These are phyloP conservation scores for Diceros bicornis DNA, from an alignment of 2,797 vertebrate genomes.

Conservation along the genomic window DNA sequence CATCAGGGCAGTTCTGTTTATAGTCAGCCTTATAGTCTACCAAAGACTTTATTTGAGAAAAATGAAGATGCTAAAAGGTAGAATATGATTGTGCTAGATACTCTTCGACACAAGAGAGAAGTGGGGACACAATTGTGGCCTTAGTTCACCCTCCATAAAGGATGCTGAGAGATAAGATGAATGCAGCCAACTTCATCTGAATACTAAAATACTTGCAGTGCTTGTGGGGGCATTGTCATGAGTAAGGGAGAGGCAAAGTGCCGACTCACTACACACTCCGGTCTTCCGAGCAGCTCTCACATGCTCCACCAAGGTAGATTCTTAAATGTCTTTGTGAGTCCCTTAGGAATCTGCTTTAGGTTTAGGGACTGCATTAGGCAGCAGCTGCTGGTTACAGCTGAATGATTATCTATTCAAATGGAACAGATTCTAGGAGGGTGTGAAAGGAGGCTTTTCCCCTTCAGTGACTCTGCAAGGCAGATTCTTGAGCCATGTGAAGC, in stretches of 20 bases:
- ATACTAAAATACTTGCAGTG: not conserved
- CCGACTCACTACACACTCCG: not conserved
- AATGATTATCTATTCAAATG: not conserved
- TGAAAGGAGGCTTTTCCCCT: not conserved
- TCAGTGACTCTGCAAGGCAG: not conserved
- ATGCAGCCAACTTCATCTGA: not conserved
- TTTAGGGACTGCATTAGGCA: not conserved
- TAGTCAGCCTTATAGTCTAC: not conserved
- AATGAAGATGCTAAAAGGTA: not conserved
- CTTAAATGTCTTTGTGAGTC: not conserved
- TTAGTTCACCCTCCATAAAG: not conserved
- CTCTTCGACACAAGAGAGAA: not conserved
- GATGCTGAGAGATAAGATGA: not conserved
- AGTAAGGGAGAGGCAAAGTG: not conserved
- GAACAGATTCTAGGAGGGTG: not conserved
- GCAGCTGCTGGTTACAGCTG: slow-evolving; percentile 47
- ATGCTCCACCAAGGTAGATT: not conserved
- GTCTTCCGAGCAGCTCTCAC: not conserved
- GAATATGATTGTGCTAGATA: not conserved
- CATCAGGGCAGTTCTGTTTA: not conserved
- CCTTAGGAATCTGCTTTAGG: not conserved
- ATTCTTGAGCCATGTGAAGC: not conserved
- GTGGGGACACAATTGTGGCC: not conserved
- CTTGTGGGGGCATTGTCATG: accelerated
- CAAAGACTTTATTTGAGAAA: not conserved